Evolutionary conservation across 1,140 invertebrate species (phyloP).

Genomic region (Dreissena polymorpha): DNA sequence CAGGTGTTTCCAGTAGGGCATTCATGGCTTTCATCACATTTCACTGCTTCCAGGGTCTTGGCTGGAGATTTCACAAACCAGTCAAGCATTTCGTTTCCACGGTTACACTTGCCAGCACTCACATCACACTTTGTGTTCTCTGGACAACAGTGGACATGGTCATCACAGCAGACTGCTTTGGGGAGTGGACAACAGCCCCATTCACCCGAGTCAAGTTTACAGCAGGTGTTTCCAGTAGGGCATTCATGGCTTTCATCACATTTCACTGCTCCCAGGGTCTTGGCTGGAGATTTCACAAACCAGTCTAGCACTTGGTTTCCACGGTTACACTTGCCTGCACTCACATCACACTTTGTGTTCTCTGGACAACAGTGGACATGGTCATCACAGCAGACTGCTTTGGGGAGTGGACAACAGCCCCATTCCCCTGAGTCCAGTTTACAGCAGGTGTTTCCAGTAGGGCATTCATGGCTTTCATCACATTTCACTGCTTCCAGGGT

Average conservation of each 20-base stretch:
- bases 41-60: conserved; percentile 53
- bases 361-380: conserved; percentile 59
- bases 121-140: conserved; percentile 68
- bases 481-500: neutral
- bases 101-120: conserved; percentile 55
- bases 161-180: conserved; percentile 74
- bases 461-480: conserved; percentile 67
- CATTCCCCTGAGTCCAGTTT: conserved; percentile 65
- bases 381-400: conserved; percentile 59
- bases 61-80: conserved; percentile 56
- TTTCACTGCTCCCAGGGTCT: neutral
- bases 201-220: conserved; percentile 64
- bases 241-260: conserved; percentile 61
- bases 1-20: conserved; percentile 72
- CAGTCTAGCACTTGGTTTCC: conserved; percentile 21
- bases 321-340: conserved; percentile 38
- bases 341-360: conserved; percentile 55
- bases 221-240: conserved; percentile 76
- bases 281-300: conserved; percentile 53
- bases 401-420: conserved; percentile 71
- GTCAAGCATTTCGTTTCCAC: conserved; percentile 40
- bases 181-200: conserved; percentile 78
- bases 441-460: conserved; percentile 77
- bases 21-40: conserved; percentile 62
- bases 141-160: conserved; percentile 74